These are phyloP conservation scores for Cheilosia scutellata DNA, from an alignment of 2,888 invertebrate genomes.

Conservation along the genomic window DNA sequence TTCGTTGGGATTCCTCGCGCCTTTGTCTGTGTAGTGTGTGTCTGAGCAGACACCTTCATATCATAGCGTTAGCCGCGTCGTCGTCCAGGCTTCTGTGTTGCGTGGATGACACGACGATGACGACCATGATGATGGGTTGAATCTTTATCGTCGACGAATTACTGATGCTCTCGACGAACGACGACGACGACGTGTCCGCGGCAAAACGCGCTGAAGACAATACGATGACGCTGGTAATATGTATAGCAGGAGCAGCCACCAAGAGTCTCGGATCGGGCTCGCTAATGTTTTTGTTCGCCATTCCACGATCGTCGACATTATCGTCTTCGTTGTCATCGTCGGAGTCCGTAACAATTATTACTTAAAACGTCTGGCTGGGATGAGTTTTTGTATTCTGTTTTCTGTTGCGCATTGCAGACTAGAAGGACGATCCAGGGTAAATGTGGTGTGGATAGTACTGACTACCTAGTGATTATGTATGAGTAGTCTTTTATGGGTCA, in stretches of 20 bases:
- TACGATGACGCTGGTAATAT: slow-evolving; percentile 28
- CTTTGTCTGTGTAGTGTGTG: slow-evolving; percentile 45
- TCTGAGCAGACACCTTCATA: slow-evolving; percentile 58
- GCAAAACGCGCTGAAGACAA: slow-evolving; percentile 30
- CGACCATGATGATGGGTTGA: slow-evolving; percentile 60
- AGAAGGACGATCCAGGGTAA: background rate
- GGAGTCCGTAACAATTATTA: slow-evolving; percentile 38
- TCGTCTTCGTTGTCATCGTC: slow-evolving; percentile 15
- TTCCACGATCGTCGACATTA: slow-evolving; percentile 29
- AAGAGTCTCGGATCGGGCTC: slow-evolving; percentile 17
- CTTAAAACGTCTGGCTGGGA: slow-evolving; percentile 15
- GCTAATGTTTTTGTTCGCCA: slow-evolving; percentile 42
- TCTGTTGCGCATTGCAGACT: background rate
- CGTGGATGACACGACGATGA: slow-evolving; percentile 48
- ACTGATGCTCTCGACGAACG: slow-evolving; percentile 43
- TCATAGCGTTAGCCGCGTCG: slow-evolving; percentile 1
- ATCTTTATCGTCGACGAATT: slow-evolving; percentile 66
- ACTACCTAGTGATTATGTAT: slow-evolving; percentile 2
- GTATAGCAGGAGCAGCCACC: slow-evolving; percentile 26
- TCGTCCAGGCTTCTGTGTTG: slow-evolving; percentile 32
- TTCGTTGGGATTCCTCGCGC: slow-evolving; percentile 38
- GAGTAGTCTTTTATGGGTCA: slow-evolving; percentile 14
- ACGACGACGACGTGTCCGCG: slow-evolving; percentile 50
- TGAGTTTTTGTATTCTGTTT: background rate
- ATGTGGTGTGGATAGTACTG: no score